A percentile compares a stretch with the other conserved stretches of the same genome.
Conservation (phyloP, 1,140 invertebrate species). For the Drosophila bocqueti region DNA sequence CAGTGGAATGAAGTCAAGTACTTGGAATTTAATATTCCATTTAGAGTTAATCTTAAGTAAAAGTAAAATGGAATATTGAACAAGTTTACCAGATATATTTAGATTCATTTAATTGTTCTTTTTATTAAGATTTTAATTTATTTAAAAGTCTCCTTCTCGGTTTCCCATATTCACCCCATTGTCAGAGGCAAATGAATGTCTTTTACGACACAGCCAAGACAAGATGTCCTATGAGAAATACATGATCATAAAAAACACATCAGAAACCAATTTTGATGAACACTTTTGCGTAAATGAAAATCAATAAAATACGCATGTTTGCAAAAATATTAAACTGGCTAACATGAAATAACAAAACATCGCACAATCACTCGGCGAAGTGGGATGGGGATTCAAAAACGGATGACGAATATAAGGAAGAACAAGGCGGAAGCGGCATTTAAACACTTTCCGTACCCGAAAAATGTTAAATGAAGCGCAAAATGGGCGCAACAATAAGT, state of each 20-base stretch:
- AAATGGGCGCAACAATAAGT: slow-evolving; percentile 69
- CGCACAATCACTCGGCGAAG: neutral
- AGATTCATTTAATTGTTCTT: neutral
- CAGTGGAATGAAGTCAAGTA: slow-evolving; percentile 18
- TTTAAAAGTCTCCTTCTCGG: neutral
- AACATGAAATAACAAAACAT: slow-evolving; percentile 47
- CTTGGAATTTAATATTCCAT: neutral
- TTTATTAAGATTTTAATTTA: neutral
- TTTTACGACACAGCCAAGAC: slow-evolving; percentile 49
- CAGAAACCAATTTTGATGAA: slow-evolving; percentile 78
- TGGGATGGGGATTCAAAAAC: neutral
- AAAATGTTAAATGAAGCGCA: slow-evolving; percentile 73
- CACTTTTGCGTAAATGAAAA: slow-evolving; percentile 67
- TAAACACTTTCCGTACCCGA: slow-evolving; percentile 68
- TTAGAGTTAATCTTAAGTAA: neutral
- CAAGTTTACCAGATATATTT: too few relatives aligned
- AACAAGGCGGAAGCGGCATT: slow-evolving; percentile 63
- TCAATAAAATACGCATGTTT: slow-evolving; percentile 65
- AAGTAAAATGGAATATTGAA: neutral
- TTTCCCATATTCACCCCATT: slow-evolving; percentile 2
- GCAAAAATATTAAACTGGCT: slow-evolving; percentile 42
- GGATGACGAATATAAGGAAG: slow-evolving; percentile 21
- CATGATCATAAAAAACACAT: slow-evolving; percentile 72
- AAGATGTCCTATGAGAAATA: slow-evolving; percentile 65
- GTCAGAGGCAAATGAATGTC: slow-evolving; percentile 1